Evolutionary conservation across 2,797 vertebrate species (phyloP).

Genomic region (Tadarida brasiliensis): DNA sequence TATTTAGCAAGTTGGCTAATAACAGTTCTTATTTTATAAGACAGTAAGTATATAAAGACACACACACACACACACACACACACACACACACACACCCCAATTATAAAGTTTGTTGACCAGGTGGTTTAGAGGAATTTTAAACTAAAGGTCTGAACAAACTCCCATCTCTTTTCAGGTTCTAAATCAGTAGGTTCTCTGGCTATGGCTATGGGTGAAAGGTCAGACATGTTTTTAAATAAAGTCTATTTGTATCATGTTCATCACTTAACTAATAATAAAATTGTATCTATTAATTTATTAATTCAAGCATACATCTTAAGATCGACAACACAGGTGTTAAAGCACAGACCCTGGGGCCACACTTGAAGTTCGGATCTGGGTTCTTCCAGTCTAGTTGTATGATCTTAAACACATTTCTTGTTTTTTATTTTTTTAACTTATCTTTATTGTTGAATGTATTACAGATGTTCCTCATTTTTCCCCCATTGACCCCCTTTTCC

Average conservation of each 20-base stretch:
- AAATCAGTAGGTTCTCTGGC: not conserved
- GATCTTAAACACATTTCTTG: not conserved
- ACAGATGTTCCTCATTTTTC: too few species aligned
- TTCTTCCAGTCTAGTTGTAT: not conserved
- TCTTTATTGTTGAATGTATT: too few species aligned
- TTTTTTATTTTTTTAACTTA: too few species aligned
- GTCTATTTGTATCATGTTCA: not conserved
- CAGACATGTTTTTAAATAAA: constrained; percentile 5
- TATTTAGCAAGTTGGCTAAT: constrained; percentile 26
- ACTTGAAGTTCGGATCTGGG: not conserved
- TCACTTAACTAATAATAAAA: not conserved
- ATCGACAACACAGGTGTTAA: not conserved
- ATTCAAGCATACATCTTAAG: not conserved
- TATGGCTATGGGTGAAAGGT: not conserved
- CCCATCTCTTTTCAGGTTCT: not conserved
- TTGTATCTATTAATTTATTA: not conserved
- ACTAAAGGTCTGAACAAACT: not conserved
- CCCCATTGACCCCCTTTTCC: too few species aligned
- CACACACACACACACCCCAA: not conserved
- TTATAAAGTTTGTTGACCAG: not conserved
- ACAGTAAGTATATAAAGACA: not conserved
- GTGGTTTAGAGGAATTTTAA: not conserved
- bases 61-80: not conserved
- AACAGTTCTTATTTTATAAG: not conserved
- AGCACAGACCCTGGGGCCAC: not conserved